Base-by-base conservation (phyloP, 2,888 invertebrate genomes). In the Harpalus rubripes region DNA sequence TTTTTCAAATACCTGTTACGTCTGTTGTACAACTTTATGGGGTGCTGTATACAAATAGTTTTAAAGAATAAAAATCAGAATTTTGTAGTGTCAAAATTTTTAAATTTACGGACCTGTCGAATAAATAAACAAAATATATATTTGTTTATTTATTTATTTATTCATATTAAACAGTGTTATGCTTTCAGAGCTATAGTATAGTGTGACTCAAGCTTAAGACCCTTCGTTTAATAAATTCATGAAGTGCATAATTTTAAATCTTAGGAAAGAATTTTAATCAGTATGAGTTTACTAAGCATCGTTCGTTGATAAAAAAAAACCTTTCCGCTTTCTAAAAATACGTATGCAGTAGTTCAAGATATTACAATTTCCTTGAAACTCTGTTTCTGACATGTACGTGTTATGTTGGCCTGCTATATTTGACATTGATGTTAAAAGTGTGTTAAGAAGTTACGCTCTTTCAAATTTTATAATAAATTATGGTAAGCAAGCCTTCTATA, bases 321-420 rank as follows among this genome's bases (percentile, higher is more conserved):
- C 68, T 68, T 63, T 68, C 68, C 68, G 68, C 68, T 68, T 68
- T 68, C 68, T 68, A 68, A 68, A 68, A 68, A 68, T 68, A 68
- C 39, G 32, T 68, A 32, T 68, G 68, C 39, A 39, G 39, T 68
- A 52, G 44, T 52, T 52, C 44, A 52, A 52, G 44, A 52, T 52
- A 52, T 52, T 52, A 52, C 10, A 52, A 12, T 52, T 52, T 52
- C 44, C 44, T 52, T 52, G 44, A 52, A 52, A 52, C 44, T 52
- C 32, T 32, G 32, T 32, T 32, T 52, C 44, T 52, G 44, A 52
- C 44, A 52, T 52, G 32, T 32, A 32, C 32, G 32, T 4, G 32
- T 32, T 32, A 32, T 6, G 32, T 32, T 32, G 12, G 44, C 44
- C 44, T 52, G 44, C 10, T 52, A 12, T 52, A 52, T 52, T 52